These are phyloP conservation scores for Scaptomyza polygonia DNA, from an alignment of 2,888 invertebrate genomes.

Conservation along the genomic window DNA sequence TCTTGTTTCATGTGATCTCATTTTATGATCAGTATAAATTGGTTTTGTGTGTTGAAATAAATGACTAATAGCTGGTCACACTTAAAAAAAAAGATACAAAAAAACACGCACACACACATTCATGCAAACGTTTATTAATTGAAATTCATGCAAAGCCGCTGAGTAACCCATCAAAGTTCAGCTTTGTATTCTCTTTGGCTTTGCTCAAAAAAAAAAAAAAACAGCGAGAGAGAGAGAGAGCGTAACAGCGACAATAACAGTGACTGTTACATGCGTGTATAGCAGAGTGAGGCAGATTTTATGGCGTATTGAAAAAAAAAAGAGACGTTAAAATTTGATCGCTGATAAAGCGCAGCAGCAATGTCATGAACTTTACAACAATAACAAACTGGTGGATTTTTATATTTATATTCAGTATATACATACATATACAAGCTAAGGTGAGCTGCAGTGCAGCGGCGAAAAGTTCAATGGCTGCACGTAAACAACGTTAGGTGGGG, in stretches of 20 bases:
- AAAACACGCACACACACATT: too few relatives aligned
- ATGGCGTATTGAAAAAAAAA: constrained; percentile 19
- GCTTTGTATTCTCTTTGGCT: constrained; percentile 13
- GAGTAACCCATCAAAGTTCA: constrained; percentile 59
- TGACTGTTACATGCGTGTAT: constrained; percentile 2
- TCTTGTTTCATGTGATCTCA: constrained; percentile 63
- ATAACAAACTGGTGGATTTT: constrained; percentile 47
- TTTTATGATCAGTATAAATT: constrained; percentile 60
- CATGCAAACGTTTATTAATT: constrained; percentile 49
- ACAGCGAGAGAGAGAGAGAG: not conserved
- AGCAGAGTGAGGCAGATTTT: constrained; percentile 9
- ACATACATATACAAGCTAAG: constrained; percentile 36
- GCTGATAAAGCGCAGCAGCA: constrained; percentile 41
- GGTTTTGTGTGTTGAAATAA: constrained; percentile 47
- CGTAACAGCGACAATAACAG: constrained; percentile 3
- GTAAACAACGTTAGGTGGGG: constrained; percentile 56
- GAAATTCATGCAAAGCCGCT: constrained; percentile 50
- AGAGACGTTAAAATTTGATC: constrained; percentile 27
- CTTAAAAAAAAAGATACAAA: not conserved
- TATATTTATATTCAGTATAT: constrained; percentile 45
- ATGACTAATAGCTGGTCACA: constrained; percentile 64
- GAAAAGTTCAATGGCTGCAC: constrained; percentile 70
- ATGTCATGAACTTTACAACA: constrained; percentile 66
- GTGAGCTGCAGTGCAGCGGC: constrained; percentile 45
- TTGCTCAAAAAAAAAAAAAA: too few relatives aligned